These are phyloP conservation scores for Desoria tigrina DNA, from an alignment of 2,888 invertebrate genomes.

Conservation along the genomic window DNA sequence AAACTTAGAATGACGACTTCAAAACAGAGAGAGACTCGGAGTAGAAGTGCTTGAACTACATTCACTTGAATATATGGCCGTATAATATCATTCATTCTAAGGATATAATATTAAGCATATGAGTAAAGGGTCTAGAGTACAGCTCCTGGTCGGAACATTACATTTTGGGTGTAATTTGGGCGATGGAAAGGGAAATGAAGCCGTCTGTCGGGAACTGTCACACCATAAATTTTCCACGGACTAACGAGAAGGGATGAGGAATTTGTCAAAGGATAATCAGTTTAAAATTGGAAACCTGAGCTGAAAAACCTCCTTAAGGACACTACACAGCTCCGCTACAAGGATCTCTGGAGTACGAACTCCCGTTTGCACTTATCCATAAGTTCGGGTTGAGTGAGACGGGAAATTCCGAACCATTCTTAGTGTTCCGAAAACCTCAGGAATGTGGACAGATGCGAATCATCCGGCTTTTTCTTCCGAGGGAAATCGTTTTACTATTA, in stretches of 20 bases:
- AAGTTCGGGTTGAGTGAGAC: background rate
- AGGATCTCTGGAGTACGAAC: too few species aligned
- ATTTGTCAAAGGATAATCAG: constrained; percentile 49
- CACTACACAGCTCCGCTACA: background rate
- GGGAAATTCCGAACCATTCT: constrained; percentile 8
- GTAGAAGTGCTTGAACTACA: too few species aligned
- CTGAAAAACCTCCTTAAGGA: background rate
- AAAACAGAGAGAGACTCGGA: too few species aligned
- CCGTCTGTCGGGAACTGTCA: constrained; percentile 43
- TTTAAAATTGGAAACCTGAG: constrained; percentile 46
- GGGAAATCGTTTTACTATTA: too few species aligned
- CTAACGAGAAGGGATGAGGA: constrained; percentile 44
- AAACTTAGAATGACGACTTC: too few species aligned
- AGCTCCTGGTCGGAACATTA: background rate
- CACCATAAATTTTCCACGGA: constrained; percentile 49
- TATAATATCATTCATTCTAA: too few species aligned
- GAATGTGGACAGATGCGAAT: constrained; percentile 8
- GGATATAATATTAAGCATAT: too few species aligned
- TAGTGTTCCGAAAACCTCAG: background rate
- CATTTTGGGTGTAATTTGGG: constrained; percentile 17
- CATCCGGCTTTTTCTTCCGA: too few species aligned
- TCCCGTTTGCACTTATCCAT: too few species aligned
- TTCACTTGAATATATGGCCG: too few species aligned
- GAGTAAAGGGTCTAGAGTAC: too few species aligned
- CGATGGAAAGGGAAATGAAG: constrained; percentile 19